These are phyloP conservation scores for Macrotis lagotis DNA, from an alignment of 2,113 vertebrate genomes.

Conservation along the genomic window DNA sequence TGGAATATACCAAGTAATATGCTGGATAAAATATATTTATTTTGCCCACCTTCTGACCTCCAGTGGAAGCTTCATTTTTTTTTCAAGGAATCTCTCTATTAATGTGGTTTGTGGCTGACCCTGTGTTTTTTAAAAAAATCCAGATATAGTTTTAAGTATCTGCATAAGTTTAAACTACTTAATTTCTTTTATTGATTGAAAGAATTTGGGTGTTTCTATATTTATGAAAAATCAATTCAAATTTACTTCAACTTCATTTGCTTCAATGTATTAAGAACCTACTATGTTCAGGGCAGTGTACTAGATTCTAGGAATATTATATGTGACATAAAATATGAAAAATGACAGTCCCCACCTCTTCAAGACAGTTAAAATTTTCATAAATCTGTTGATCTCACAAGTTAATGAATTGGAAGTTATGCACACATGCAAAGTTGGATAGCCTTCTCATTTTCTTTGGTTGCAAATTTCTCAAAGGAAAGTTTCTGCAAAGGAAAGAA, in stretches of 20 bases:
- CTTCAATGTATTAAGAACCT: not conserved
- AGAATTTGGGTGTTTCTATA: not conserved
- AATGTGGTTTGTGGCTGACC: not conserved
- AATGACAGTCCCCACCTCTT: not conserved
- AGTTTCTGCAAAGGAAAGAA: not conserved
- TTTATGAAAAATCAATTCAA: not conserved
- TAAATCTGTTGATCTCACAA: not conserved
- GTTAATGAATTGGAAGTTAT: not conserved
- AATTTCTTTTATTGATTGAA: not conserved
- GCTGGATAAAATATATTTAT: not conserved
- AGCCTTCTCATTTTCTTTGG: not conserved
- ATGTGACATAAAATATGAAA: not conserved
- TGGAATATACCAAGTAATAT: not conserved
- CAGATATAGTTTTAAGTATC: not conserved
- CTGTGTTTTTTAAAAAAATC: not conserved
- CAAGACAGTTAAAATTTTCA: not conserved
- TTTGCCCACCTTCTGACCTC: not conserved
- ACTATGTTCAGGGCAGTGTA: not conserved
- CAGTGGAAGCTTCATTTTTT: not conserved
- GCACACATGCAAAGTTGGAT: not conserved
- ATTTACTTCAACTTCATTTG: not conserved
- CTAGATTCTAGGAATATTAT: not conserved
- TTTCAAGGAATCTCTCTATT: not conserved
- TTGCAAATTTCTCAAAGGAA: not conserved
- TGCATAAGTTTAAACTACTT: not conserved